phyloP scores from a whole-genome alignment of 2,113 vertebrate genomes.

The Bos javanicus region DNA sequence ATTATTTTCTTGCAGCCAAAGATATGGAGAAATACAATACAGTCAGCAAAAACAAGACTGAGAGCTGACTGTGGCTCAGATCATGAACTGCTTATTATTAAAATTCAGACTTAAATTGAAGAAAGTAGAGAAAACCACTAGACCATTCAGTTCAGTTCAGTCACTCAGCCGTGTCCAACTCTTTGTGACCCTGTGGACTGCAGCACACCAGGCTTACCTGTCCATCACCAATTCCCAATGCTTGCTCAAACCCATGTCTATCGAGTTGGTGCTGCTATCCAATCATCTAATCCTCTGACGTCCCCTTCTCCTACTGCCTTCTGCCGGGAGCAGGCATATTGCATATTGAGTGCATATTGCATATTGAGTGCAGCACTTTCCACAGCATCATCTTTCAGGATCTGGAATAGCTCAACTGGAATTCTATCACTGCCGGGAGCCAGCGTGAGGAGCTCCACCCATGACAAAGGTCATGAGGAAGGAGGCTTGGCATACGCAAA shows the following conservation, averaged over 20 bases:
- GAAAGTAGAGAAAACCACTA: neutral
- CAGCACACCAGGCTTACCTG: neutral
- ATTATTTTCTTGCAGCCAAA: neutral
- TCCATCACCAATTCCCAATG: neutral
- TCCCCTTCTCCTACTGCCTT: neutral
- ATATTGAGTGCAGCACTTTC: no score
- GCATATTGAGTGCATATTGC: no score
- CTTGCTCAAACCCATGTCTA: neutral
- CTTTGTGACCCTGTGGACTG: neutral
- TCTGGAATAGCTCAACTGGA: no score
- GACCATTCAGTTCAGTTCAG: neutral
- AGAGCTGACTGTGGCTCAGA: neutral
- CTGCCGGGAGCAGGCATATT: neutral
- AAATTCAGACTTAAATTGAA: neutral
- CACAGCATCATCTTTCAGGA: no score
- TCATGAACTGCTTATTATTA: neutral
- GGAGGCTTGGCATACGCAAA: no score
- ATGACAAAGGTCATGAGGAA: no score
- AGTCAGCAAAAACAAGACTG: neutral
- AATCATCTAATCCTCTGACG: neutral
- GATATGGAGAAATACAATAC: neutral
- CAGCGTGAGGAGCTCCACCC: no score
- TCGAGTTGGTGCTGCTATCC: neutral
- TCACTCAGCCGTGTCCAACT: neutral
- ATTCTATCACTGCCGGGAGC: no score